Base-by-base conservation (phyloP, 37 sponge, comb jelly and placozoan genomes). In the Tethya wilhelma region DNA sequence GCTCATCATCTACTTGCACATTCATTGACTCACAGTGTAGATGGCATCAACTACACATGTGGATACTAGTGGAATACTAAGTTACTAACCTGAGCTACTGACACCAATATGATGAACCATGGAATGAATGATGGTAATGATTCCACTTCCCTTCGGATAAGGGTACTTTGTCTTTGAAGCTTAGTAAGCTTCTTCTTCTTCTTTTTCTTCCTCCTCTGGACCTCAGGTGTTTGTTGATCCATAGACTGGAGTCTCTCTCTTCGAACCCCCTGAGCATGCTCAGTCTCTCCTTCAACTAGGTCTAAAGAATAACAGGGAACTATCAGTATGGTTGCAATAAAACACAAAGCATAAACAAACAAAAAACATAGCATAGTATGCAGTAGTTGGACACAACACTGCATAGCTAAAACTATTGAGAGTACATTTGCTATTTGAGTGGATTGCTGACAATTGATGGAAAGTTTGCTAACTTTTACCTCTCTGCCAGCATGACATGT, bases 61-160 rank as follows among this genome's bases (percentile, higher is more conserved):
- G 14, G 9, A 14, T 49, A 14, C 26, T n/a, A n/a, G 63, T 7
- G 22, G 63, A 7, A 12, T 7, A 25, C 63, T n/a, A 60, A 7
- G 28, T 6, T n/a, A 20, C 23, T 30, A 8, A 94, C 64, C 66
- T 98, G 93, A 23, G 78, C 73, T 6, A 92, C 8, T 23, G 82
- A 82, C 34, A 98, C 73, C n/a, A 90, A 74, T 19, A 92, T 38
- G 32, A 90, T 94, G 84, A 92, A 98, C 59, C 87, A 69, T 12
- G 98, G 98, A 69, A 71, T 87, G 81, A 98, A 98, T 55, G 94
- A 80, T 1, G 97, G 97, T 32, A 96, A 89, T 37, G 94, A 92
- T 64, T 90, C 89, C 67, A 93, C 85, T 59, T 93, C 69, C 7
- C 67, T 58, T 4, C 86, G 80, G 2, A 93, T 78, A 19, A 85